Percentiles rank a stretch among this genome's conserved stretches.
Conservation (phyloP, 2,888 invertebrate species). For the Drosophila peninsularis region DNA sequence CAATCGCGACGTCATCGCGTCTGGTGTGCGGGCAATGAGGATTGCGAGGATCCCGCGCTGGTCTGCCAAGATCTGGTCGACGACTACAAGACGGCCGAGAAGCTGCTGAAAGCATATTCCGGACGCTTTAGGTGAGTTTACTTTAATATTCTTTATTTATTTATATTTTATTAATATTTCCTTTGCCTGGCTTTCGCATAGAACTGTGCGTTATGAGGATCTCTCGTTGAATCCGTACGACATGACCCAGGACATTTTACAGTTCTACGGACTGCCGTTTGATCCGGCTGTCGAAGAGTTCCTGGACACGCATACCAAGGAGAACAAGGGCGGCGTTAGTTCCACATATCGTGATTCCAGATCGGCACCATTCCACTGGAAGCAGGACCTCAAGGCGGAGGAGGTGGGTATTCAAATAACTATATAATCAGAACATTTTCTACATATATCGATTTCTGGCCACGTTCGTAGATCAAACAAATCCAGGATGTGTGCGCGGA, state of each 20-base stretch:
- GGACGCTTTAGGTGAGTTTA: conserved; percentile 89
- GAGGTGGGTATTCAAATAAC: conserved; percentile 86
- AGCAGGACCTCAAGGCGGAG: conserved; percentile 89
- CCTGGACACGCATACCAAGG: conserved; percentile 92
- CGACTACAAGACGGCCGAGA: conserved; percentile 91
- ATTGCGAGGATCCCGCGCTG: conserved; percentile 91
- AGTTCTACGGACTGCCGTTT: conserved; percentile 91
- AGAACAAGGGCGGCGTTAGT: conserved; percentile 92
- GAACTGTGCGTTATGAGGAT: conserved; percentile 94
- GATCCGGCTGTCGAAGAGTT: conserved; percentile 89
- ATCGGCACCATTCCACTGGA: conserved; percentile 94
- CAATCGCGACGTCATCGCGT: conserved; percentile 93
- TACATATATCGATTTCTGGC: neutral
- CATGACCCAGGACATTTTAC: conserved; percentile 89
- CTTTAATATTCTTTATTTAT: neutral
- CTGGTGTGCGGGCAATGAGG: conserved; percentile 88
- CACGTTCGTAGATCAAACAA: conserved; percentile 73
- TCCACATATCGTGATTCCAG: conserved; percentile 95
- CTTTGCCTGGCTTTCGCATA: conserved; percentile 74
- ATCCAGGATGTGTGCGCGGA: conserved; percentile 89
- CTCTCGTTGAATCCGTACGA: conserved; percentile 90
- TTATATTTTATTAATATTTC: neutral
- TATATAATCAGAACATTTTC: neutral
- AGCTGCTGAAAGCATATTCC: conserved; percentile 89
- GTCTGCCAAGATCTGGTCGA: conserved; percentile 93